These are phyloP conservation scores for Ctenopoma multispine DNA, from an alignment of 2,797 vertebrate genomes.

Conservation along the genomic window DNA sequence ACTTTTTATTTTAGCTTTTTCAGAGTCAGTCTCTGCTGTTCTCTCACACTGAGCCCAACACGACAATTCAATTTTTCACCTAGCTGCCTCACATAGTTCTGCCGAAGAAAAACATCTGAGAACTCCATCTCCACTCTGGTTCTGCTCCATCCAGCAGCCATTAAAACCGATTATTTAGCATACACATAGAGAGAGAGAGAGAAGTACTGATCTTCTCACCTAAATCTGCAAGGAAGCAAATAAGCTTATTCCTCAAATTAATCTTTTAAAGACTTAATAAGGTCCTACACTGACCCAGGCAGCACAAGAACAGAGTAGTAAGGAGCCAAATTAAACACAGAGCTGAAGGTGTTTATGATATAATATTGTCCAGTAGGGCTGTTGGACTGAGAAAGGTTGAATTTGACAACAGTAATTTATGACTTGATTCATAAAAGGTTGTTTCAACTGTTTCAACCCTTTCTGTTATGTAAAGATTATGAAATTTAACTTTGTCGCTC, in stretches of 20 bases:
- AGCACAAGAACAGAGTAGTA: conserved; percentile 8
- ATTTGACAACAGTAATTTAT: conserved; percentile 37
- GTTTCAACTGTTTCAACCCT: conserved; percentile 21
- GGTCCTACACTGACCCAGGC: neutral
- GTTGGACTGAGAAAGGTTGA: conserved; percentile 1
- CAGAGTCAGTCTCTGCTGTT: neutral
- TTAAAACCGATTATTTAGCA: neutral
- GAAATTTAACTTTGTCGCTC: conserved; percentile 21
- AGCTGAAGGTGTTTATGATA: conserved; percentile 17
- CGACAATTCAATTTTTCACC: neutral
- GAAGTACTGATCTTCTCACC: too few relatives aligned
- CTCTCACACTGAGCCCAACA: neutral
- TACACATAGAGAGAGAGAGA: too few relatives aligned
- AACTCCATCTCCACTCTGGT: conserved; percentile 2
- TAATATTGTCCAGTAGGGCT: conserved; percentile 8
- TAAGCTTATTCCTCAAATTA: neutral
- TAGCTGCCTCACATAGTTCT: conserved; percentile 18
- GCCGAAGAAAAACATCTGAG: conserved; percentile 19
- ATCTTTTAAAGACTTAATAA: neutral
- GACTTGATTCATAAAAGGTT: conserved; percentile 7
- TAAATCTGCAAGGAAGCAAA: neutral
- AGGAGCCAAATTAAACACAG: conserved; percentile 32
- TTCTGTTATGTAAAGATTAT: conserved; percentile 28
- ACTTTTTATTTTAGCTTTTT: conserved; percentile 28
- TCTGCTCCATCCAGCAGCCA: conserved; percentile 1